A percentile compares a stretch with the other conserved stretches of the same genome.
Evolutionary conservation across 2,113 vertebrate species (phyloP).

Genomic region (Megatriorchis doriae): DNA sequence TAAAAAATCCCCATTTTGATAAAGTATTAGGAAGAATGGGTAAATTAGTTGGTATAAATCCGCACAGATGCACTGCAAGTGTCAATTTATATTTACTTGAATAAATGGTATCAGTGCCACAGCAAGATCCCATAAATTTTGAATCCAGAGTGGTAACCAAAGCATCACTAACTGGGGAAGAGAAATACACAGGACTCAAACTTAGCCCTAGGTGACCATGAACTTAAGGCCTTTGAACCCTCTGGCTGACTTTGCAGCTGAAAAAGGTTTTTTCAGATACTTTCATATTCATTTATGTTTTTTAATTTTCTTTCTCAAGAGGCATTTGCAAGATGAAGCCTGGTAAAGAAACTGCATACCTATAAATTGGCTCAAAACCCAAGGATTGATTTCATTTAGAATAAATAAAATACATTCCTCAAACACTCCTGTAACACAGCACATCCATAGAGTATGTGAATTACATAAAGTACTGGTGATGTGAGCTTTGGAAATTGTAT

Average conservation of each 20-base stretch:
- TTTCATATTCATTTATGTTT: neutral
- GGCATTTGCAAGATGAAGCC: neutral
- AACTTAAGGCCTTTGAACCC: neutral
- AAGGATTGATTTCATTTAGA: neutral
- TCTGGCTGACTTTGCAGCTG: neutral
- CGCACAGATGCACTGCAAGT: neutral
- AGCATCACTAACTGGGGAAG: neutral
- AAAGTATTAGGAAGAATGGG: neutral
- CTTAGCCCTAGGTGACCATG: neutral
- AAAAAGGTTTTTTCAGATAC: neutral
- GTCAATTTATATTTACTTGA: neutral
- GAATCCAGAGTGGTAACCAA: neutral
- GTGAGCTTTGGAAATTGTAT: neutral
- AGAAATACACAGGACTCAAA: neutral
- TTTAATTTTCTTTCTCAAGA: neutral
- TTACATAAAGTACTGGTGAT: neutral
- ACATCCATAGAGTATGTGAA: neutral
- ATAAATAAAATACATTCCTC: neutral
- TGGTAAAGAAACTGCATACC: neutral
- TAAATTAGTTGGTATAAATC: neutral
- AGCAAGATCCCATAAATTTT: neutral
- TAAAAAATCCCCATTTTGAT: neutral
- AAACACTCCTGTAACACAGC: neutral
- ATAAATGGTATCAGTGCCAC: neutral
- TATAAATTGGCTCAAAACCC: neutral